Percentiles rank a stretch among this genome's conserved stretches.
Conservation (phyloP, 2,888 invertebrate species). For the Heliconius aoede region DNA sequence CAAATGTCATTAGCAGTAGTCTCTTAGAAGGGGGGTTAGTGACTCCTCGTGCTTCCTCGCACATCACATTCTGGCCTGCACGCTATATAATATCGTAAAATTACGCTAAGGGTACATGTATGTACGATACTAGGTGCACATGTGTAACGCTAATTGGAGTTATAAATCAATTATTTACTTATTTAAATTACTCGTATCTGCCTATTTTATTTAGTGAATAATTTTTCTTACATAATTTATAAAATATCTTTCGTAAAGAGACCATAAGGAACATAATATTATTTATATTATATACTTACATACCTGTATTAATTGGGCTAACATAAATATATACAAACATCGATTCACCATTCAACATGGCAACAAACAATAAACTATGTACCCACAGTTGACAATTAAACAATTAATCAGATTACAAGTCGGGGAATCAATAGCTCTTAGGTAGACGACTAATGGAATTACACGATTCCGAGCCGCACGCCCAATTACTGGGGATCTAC, state of each 20-base stretch:
- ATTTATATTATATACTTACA: background rate
- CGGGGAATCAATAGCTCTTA: slow-evolving; percentile 45
- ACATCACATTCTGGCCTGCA: slow-evolving; percentile 43
- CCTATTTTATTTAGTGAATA: too few species aligned
- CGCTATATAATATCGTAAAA: slow-evolving; percentile 35
- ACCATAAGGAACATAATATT: too few species aligned
- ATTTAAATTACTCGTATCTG: too few species aligned
- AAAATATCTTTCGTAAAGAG: too few species aligned
- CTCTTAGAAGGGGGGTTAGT: slow-evolving; percentile 50
- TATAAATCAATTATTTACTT: too few species aligned
- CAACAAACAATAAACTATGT: slow-evolving; percentile 21
- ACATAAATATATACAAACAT: background rate
- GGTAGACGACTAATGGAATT: slow-evolving; percentile 46
- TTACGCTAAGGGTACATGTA: slow-evolving; percentile 30
- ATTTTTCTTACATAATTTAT: too few species aligned
- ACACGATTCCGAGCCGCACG: slow-evolving; percentile 44
- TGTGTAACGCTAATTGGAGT: too few species aligned
- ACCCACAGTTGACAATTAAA: slow-evolving; percentile 41
- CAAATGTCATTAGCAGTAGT: slow-evolving; percentile 65
- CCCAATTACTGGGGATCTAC: slow-evolving; percentile 50
- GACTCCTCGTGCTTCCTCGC: slow-evolving; percentile 52
- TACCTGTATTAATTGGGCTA: background rate
- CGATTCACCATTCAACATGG: background rate
- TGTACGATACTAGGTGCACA: background rate
- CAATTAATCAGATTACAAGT: slow-evolving; percentile 46